Base-by-base conservation (phyloP, 92 coral and sea anemone species). In the Epizoanthus fatuus region DNA sequence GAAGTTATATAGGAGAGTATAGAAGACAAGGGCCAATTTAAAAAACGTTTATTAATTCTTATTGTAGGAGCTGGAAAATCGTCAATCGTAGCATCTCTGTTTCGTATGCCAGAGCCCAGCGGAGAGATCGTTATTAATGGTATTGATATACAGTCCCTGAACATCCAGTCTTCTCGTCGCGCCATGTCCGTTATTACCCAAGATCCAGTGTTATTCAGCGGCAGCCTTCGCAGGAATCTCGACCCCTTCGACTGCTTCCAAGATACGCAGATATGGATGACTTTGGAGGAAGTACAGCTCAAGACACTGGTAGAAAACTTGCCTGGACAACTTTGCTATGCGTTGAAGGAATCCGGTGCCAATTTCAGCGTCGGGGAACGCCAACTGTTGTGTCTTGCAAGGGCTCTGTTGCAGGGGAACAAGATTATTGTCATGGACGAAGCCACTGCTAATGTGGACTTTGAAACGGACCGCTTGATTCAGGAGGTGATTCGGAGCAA, bases 381-480 rank as follows among this genome's bases (percentile, higher is more conserved):
- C 35, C 20, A 56, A 19, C 17, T 56, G 62, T 19, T 56, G 15
- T 56, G 62, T 56, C 62, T 56, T 56, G 62, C 62, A 56, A 56
- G 62, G 17, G 62, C 62, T 56, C 62, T 56, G 62, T 19, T 56
- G 62, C 62, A 56, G 20, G 62, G 62, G 20, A 56, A 56, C 62
- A 56, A 56, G 62, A 56, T 56, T 56, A 56, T 56, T 56, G 3
- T 56, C 20, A 56, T 56, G 62, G 62, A 56, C 6, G 62, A 56
- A 13, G 62, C 62, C 62, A 56, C 62, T 56, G 62, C 62, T 14
- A 56, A 56, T 14, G 62, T 56, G 62, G 62, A 56, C 20, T 56
- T 56, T 56, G 62, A 56, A 13, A 56, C 62, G 5, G 62, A 56
- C 62, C 62, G 62, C 62, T 7, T 56, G 62, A 56, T 56, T 56